Base-by-base conservation (phyloP, 2,888 invertebrate species). In the Taphrorychus bicolor region DNA sequence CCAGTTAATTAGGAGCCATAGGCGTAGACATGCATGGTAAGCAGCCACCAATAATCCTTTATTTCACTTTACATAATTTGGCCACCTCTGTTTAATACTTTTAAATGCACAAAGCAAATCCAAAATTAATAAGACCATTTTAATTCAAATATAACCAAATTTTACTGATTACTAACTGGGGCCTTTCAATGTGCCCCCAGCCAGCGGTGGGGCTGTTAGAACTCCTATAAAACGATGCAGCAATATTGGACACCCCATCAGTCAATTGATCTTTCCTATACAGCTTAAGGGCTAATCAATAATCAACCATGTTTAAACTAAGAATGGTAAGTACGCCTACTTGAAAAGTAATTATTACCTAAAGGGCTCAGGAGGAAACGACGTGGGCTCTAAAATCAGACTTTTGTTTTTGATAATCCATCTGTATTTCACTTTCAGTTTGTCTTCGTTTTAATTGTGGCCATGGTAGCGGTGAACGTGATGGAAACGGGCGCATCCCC, bases 281-380 rank as follows among this genome's bases (percentile, higher is more conserved):
- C 32, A 32, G 32, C 11, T 32, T 3, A 11, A 32, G 32, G 3
- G 11, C 32, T 32, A 32, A 2, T 11, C 7, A 32, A n/a, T n/a
- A n/a, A 32, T 7, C 32, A 19, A 59, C 52, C 48, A 66, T 66
- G 66, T 66, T 66, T 42, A 66, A 66, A 24, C 56, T 41, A n/a
- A 59, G 41, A 51, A 17, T 66, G 56, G 66, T 66, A 56, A 66
- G 66, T 60, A 18, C 42, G n/a, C n/a, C n/a, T n/a, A n/a, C n/a
- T n/a, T n/a, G n/a, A n/a, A n/a, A n/a, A n/a, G n/a, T n/a, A n/a
- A n/a, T n/a, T n/a, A n/a, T n/a, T n/a, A n/a, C n/a, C n/a, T n/a
- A n/a, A n/a, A n/a, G n/a, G n/a, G n/a, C n/a, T n/a, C n/a, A n/a
- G n/a, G n/a, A n/a, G n/a, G n/a, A n/a, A n/a, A n/a, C n/a, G n/a